Conservation (phyloP, 2,888 invertebrate genomes). For the Helleia helle region DNA sequence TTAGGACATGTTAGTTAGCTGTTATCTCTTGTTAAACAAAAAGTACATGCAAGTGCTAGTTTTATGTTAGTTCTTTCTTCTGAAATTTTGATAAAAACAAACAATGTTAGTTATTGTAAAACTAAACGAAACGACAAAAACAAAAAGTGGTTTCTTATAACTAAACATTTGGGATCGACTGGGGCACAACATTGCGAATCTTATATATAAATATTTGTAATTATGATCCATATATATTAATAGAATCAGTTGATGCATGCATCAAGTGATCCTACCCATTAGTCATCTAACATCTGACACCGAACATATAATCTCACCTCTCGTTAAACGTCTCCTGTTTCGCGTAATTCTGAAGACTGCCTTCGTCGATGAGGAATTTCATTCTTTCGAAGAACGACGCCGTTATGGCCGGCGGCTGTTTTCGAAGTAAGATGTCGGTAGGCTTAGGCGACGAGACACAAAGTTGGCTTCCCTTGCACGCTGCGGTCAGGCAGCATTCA, state of each 20-base stretch:
- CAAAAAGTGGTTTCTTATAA: conserved; percentile 56
- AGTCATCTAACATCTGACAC: conserved; percentile 45
- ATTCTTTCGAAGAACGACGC: conserved; percentile 98
- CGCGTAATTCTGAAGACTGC: conserved; percentile 98
- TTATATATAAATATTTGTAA: conserved; percentile 49
- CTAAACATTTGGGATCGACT: conserved; percentile 75
- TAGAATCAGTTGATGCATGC: conserved; percentile 26
- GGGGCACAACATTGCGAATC: conserved; percentile 88
- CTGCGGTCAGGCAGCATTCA: conserved; percentile 92
- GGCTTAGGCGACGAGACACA: conserved; percentile 97
- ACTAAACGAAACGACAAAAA: conserved; percentile 36
- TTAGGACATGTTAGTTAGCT: conserved; percentile 31
- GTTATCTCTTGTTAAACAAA: conserved; percentile 26
- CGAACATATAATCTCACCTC: conserved; percentile 82
- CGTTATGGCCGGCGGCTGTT: conserved; percentile 96
- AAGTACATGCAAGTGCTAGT: conserved; percentile 52
- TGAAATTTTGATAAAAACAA: conserved; percentile 1
- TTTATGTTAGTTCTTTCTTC: background rate
- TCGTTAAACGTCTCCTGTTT: conserved; percentile 97
- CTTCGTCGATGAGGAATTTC: conserved; percentile 98
- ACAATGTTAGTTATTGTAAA: background rate
- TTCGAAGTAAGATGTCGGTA: conserved; percentile 93
- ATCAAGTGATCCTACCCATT: background rate
- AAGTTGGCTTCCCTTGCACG: conserved; percentile 89
- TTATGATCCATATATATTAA: no score